Conservation (phyloP, 2,797 vertebrate genomes). For the Halcyon smyrnensis region DNA sequence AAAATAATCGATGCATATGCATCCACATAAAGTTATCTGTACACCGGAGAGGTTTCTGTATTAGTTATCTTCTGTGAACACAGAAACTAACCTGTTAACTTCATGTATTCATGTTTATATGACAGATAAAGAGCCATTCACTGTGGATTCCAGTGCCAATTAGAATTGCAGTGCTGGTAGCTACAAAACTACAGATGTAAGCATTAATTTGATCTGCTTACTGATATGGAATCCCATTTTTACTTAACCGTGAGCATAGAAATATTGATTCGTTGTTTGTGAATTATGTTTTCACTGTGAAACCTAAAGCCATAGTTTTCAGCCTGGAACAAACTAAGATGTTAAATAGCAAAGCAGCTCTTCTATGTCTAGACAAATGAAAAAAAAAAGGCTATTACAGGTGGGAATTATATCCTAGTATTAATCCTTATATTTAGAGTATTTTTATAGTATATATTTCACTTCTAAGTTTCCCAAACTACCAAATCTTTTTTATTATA, state of each 20-base stretch:
- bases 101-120: not conserved
- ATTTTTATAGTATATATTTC: not conserved
- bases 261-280: conserved; percentile 32
- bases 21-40: not conserved
- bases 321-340: conserved; percentile 68
- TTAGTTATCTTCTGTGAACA: not conserved
- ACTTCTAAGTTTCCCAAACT: not conserved
- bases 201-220: conserved; percentile 36
- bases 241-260: not conserved
- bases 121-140: not conserved
- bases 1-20: not conserved
- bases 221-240: conserved; percentile 49
- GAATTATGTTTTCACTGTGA: conserved; percentile 44
- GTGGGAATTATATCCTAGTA: not conserved
- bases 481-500: not conserved
- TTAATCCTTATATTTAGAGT: not conserved
- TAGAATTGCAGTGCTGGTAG: not conserved
- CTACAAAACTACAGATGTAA: conserved; percentile 27
- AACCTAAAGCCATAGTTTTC: conserved; percentile 51
- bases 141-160: not conserved
- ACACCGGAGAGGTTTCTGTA: not conserved
- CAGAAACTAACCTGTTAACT: conserved; percentile 8
- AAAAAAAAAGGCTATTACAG: not conserved
- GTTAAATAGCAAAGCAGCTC: conserved; percentile 13
- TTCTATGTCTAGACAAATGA: not conserved